Percentiles rank a stretch among this genome's conserved stretches.
phyloP scores from a whole-genome alignment of 2,113 vertebrate species.

The Penelope pileata region DNA sequence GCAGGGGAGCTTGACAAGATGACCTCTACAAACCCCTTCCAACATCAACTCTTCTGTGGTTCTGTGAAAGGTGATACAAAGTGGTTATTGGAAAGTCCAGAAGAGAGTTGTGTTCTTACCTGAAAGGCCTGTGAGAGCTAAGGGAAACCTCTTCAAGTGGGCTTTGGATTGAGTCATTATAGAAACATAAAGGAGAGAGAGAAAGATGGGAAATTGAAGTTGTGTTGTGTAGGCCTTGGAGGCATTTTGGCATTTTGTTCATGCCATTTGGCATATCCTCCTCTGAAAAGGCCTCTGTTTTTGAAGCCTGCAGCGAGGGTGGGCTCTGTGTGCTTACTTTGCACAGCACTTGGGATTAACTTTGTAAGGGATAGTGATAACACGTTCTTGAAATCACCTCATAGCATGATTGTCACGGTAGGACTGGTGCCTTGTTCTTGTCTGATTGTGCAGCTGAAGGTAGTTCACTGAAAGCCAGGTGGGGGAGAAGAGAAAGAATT shows the following conservation, averaged over 20 bases:
- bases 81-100: neutral
- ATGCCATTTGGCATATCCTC: neutral
- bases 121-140: neutral
- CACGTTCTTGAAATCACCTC: neutral
- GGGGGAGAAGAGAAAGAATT: constrained; percentile 11
- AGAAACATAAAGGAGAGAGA: neutral
- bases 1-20: neutral
- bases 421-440: neutral
- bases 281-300: neutral
- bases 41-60: neutral
- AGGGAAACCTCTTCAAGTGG: neutral
- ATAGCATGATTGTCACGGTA: neutral
- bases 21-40: neutral
- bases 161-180: neutral
- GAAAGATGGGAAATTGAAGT: neutral
- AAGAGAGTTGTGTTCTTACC: neutral
- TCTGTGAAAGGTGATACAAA: neutral
- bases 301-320: neutral
- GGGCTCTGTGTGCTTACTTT: neutral
- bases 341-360: neutral
- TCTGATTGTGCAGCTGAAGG: neutral
- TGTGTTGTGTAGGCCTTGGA: neutral
- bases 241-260: neutral
- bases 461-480: neutral
- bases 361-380: neutral